Evolutionary conservation across 2,888 invertebrate genomes (phyloP), one percentile per base, ranked within the genome.

Genomic region (Augiades crinisus): DNA sequence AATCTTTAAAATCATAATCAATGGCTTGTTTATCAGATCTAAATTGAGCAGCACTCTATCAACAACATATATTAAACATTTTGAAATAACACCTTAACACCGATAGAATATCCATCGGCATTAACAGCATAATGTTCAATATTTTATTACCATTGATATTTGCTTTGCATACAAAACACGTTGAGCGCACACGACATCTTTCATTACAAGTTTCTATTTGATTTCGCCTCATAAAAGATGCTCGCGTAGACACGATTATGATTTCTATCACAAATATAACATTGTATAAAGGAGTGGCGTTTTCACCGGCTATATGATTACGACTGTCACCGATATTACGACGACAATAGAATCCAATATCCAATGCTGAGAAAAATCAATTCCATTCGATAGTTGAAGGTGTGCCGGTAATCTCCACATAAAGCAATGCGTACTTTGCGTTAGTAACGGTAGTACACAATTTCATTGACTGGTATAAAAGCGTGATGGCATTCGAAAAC

Each of bases 121-220:
- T 81, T 82, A 80, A 81, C 82, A 79, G 71, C 78, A 76, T 77
- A 75, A 79, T 78, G 80, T 80, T 74, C 80, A 82, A 82, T 82
- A 84, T 85, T 86, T 84, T 88, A 88, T 83, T 81, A 78, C 82
- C 73, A 65, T 59, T 67, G 70, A 64, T 79, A 78, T 87, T 87
- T 85, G 80, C 75, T 75, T 77, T 75, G 77, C 72, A 80, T 80
- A 78, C 78, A 76, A 80, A 81, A 84, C 87, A 81, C 73, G 78
- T 75, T 70, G 67, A 73, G 70, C 70, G 77, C 71, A 76, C 68
- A 81, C 72, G 80, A 82, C 82, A 84, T 86, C 83, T 82, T 83
- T 82, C 83, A 87, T 86, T 86, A 80, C 87, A 83, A 81, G 88
- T 88, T 88, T 89, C 89, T 88, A 89, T 88, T 89, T 88, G 88